Base-by-base conservation (phyloP, 2,888 invertebrate genomes). In the Papilio demoleus region DNA sequence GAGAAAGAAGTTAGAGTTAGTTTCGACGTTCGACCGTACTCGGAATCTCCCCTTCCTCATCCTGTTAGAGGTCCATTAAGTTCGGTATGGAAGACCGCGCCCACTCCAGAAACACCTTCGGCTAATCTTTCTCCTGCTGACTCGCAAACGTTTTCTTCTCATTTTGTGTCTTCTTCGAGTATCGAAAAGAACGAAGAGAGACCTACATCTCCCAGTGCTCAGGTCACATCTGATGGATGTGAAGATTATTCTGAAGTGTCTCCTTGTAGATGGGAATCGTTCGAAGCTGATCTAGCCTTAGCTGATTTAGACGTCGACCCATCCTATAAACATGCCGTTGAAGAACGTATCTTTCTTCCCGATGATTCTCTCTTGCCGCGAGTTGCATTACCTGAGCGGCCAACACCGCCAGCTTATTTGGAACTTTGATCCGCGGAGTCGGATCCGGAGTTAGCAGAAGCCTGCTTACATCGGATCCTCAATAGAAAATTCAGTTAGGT, bases 31-130 rank as follows among this genome's bases (percentile, higher is more conserved):
- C 81, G 88, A 75, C 83, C 89, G 22, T 82, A 76, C 74, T 87
- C 88, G n/a, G 81, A 80, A 38, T 87, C 88, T 11, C 86, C 88
- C 2, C 81, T 80, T 22, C 88, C 86, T 38, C 86, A 84, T 72
- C 88, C 89, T 2, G 88, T 86, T 56, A 85, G 93, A 76, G 92
- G 93, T 17, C 91, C 91, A 6, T 79, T 92, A 1, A 90, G 91
- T 71, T 83, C 88, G 0, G 85, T 91, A 12, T 91, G 91, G 92
- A 87, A 84, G 81, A 91, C 89, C 1, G 92, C 90, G 22, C 88
- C 88, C 0, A 95, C 95, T 4, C 95, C 95, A 9, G 95, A 95
- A 76, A 95, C 95, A 4, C 95, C 95, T 24, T 94, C 94, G 58
- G 94, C 95, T 17, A 95, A 95, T 80, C 92, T 95, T 17, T 94